Evolutionary conservation across 2,113 vertebrate species (phyloP).

Genomic region (Chionomys nivalis): DNA sequence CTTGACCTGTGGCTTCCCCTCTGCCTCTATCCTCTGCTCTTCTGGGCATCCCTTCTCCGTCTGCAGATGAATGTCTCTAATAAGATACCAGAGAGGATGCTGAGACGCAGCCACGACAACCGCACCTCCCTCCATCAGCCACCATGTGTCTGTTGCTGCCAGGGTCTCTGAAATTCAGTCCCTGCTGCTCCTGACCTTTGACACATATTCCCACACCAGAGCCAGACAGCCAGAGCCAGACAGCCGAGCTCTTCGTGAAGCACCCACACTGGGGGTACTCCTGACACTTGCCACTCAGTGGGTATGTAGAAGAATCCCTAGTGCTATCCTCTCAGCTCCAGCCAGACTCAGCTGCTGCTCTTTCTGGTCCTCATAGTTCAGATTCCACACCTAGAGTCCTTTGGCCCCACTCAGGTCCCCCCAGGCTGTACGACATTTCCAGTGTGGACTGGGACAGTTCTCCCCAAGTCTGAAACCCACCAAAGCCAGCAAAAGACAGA

Average conservation of each 20-base stretch:
- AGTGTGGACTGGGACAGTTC: background rate
- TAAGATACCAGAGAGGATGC: background rate
- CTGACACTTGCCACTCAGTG: rapidly evolving
- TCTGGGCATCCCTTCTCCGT: rapidly evolving
- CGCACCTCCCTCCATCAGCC: background rate
- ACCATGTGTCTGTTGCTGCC: background rate
- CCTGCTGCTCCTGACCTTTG: background rate
- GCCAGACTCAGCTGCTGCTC: background rate
- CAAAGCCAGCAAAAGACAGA: background rate
- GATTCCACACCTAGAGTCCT: rapidly evolving
- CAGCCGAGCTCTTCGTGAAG: rapidly evolving
- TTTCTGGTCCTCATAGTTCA: background rate
- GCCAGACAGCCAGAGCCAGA: too few relatives aligned
- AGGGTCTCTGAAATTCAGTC: background rate
- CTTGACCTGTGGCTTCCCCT: too few relatives aligned
- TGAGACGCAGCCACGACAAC: rapidly evolving
- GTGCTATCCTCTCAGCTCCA: background rate
- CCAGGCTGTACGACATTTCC: background rate
- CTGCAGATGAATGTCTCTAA: background rate
- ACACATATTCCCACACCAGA: too few relatives aligned
- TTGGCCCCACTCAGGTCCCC: background rate
- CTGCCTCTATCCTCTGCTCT: too few relatives aligned
- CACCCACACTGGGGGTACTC: background rate
- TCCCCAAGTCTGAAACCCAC: background rate
- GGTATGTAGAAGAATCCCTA: background rate